Conservation (phyloP, 1,140 invertebrate species). For the Kradibia gibbosae region DNA sequence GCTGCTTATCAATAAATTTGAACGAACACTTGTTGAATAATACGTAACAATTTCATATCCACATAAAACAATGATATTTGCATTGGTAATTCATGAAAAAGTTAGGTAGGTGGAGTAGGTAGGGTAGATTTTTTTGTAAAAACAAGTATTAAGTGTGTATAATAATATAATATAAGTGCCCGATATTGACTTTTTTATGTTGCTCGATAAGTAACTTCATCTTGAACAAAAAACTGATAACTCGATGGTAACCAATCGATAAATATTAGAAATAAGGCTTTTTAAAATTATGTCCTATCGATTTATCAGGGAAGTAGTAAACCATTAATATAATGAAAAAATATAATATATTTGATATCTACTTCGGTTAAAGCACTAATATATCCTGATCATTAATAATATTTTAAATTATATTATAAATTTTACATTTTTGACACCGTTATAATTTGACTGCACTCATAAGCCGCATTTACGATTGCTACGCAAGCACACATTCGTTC, state of each 20-base stretch:
- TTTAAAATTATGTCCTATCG: not conserved
- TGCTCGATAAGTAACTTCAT: not conserved
- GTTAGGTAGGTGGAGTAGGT: not conserved
- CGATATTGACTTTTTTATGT: not conserved
- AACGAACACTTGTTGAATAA: not conserved
- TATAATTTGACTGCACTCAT: not conserved
- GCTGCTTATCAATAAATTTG: not conserved
- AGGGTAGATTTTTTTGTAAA: not conserved
- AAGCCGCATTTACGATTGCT: not conserved
- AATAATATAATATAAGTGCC: not conserved
- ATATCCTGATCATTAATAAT: not conserved
- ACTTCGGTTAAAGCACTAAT: not conserved
- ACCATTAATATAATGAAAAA: not conserved
- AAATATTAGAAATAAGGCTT: not conserved
- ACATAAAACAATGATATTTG: not conserved
- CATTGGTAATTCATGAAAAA: not conserved
- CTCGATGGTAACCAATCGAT: not conserved
- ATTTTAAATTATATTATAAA: constrained; percentile 6
- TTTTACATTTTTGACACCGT: not conserved
- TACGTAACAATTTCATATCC: not conserved
- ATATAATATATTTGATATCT: not conserved
- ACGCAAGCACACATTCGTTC: not conserved
- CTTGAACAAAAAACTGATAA: not conserved
- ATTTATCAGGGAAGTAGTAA: not conserved
- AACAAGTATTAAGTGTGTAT: not conserved